Evolutionary conservation across 2,797 vertebrate species (phyloP), one percentile per base, ranked within the genome.

Genomic region (Gallinago stenura): DNA sequence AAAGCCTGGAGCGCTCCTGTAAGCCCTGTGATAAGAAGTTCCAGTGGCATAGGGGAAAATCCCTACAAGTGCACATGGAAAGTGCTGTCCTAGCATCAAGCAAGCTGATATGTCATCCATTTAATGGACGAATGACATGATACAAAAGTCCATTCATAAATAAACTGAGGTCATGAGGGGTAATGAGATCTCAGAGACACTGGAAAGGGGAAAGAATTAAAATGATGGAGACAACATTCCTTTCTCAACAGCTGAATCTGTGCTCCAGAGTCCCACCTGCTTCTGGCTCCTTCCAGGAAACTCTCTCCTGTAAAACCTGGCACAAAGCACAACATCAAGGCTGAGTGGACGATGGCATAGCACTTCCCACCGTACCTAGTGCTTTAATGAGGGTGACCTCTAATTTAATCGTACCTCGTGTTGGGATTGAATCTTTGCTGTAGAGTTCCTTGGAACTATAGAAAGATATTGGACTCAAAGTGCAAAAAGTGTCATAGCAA

Each of bases 391-490:
- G 15, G n/a, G 60, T 15, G 37, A 90, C 18, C 57, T 78, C 8
- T 25, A n/a, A 62, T 12, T 8, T 73, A 68, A 64, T 75, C 0
- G 0, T 6, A 19, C 2, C 0, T 0, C 13, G 8, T 2, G 1
- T 4, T 73, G 54, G 26, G 46, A 89, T 56, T 22, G 22, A 79
- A 72, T 31, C n/a, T 33, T 56, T 43, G 33, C 5, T 35, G 28
- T 11, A 65, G 22, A 51, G 37, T 28, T 91, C 39, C 37, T 58
- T 72, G 61, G 65, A 86, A 76, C 50, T 68, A 28, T 72, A 75
- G 81, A 89, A 91, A 78, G 24, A 39, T 30, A 8, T 50, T 89
- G 56, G 48, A 54, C 26, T 68, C 37, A 2, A 68, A 93, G 26
- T 54, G 33, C 24, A 81, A 17, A 17, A 22, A n/a, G 16, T n/a